Conservation (phyloP, 1,140 invertebrate genomes). For the Leptopilina boulardi region DNA sequence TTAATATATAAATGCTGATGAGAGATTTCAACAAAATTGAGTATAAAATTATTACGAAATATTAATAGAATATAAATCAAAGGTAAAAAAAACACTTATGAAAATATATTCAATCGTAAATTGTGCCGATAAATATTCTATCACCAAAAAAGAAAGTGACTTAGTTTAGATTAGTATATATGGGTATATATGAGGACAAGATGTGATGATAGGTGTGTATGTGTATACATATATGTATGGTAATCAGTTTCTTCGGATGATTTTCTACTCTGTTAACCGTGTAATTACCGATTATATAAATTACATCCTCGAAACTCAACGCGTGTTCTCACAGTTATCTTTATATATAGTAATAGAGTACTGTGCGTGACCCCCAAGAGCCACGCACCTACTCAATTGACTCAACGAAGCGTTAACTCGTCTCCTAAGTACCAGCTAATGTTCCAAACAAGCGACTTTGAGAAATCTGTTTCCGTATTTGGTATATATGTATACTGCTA, state of each 20-base stretch:
- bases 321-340: slow-evolving; percentile 30
- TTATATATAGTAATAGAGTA: slow-evolving; percentile 25
- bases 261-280: slow-evolving; percentile 25
- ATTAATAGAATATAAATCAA: background rate
- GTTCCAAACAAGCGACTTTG: background rate
- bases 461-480: background rate
- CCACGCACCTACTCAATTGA: slow-evolving; percentile 11
- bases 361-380: slow-evolving; percentile 9
- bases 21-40: background rate
- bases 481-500: background rate
- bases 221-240: too few relatives aligned
- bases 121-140: background rate
- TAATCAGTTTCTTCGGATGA: background rate
- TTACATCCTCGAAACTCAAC: slow-evolving; percentile 23
- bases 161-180: background rate
- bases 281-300: slow-evolving; percentile 23
- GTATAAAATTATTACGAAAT: background rate
- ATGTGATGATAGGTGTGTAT: background rate
- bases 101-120: background rate
- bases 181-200: background rate
- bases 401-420: slow-evolving; percentile 16
- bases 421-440: background rate
- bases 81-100: slow-evolving; percentile 3
- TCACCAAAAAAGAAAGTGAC: background rate
- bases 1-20: background rate